phyloP scores from a whole-genome alignment of 2,113 vertebrate genomes.

The Lycocorax pyrrhopterus region DNA sequence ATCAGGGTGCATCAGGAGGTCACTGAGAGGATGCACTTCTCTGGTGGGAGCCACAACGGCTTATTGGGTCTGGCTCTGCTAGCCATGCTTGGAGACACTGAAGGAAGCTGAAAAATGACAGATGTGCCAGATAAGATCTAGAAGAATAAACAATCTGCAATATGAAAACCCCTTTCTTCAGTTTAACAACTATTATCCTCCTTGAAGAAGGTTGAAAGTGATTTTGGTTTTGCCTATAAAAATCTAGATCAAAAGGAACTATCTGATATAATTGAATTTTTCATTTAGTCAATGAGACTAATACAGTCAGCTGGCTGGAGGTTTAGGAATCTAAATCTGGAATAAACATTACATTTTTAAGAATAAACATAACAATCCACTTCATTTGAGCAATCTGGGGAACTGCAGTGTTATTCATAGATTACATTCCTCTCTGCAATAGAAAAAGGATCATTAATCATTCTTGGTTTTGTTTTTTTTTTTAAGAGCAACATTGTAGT shows the following conservation, averaged over 20 bases:
- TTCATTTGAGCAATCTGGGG: slow-evolving; percentile 35
- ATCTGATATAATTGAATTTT: background rate
- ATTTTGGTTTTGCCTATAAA: background rate
- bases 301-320: background rate
- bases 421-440: slow-evolving; percentile 7
- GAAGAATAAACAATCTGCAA: background rate
- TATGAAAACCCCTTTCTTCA: background rate
- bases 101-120: background rate
- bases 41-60: background rate
- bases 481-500: background rate
- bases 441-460: background rate
- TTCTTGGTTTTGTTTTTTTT: background rate
- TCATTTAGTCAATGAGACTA: background rate
- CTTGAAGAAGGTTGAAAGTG: background rate
- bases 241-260: background rate
- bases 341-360: background rate
- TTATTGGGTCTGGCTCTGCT: background rate
- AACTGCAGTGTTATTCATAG: slow-evolving; percentile 18
- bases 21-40: background rate
- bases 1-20: background rate
- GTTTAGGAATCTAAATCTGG: background rate
- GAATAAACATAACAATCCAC: background rate
- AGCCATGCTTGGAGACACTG: background rate
- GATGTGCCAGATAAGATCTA: background rate
- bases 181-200: background rate